These are phyloP conservation scores for Troilus luridus DNA, from an alignment of 2,888 invertebrate genomes.

Conservation along the genomic window DNA sequence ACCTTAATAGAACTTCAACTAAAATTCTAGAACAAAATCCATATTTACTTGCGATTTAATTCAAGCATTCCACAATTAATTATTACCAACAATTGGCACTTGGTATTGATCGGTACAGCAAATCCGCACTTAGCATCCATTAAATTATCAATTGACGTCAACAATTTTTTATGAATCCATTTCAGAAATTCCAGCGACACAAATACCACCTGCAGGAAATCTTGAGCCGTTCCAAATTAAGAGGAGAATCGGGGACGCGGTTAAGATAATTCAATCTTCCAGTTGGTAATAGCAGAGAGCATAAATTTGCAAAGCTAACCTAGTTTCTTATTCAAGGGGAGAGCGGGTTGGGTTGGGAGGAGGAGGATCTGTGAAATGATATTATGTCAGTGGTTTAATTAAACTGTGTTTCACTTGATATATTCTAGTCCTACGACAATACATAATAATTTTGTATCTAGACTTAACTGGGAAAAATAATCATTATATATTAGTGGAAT, in stretches of 20 bases:
- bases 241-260: background rate
- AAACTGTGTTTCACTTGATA: conserved; percentile 4
- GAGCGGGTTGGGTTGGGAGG: background rate
- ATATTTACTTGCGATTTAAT: too few relatives aligned
- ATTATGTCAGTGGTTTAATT: conserved; percentile 34
- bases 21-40: too few relatives aligned
- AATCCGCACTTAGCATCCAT: background rate
- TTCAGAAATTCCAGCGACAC: background rate
- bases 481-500: too few relatives aligned
- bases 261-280: conserved; percentile 33
- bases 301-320: conserved; percentile 26
- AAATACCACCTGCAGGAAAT: background rate
- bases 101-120: too few relatives aligned
- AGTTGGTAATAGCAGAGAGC: conserved; percentile 28
- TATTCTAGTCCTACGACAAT: background rate
- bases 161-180: background rate
- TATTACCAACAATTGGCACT: too few relatives aligned
- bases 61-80: too few relatives aligned
- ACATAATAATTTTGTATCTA: background rate
- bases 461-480: too few relatives aligned
- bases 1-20: too few relatives aligned
- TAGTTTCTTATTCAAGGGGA: conserved; percentile 27
- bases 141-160: background rate
- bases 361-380: background rate
- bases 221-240: background rate